Evolutionary conservation across 37 sponge, comb jelly and placozoan genomes (phyloP).

Genomic region (Cladorhizidae sp.): DNA sequence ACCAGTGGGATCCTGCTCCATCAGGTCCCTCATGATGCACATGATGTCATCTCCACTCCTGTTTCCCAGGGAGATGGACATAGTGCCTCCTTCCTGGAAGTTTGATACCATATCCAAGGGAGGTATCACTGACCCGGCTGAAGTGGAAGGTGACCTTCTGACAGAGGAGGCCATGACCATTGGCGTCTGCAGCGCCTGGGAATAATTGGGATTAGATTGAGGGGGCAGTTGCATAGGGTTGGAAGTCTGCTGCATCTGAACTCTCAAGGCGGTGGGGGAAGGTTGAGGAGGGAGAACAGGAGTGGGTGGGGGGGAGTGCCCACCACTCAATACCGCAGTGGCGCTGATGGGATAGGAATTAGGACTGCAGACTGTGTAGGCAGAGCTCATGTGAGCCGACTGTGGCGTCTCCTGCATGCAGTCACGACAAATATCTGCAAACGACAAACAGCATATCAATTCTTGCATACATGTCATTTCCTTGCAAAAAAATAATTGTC

Average conservation of each 20-base stretch:
- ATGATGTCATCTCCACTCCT: constrained; percentile 11
- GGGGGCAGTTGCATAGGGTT: neutral
- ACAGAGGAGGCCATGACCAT: neutral
- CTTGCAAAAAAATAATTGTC: too few relatives aligned
- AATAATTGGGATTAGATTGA: neutral
- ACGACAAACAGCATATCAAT: neutral
- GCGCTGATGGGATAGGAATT: neutral
- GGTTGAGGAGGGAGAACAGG: neutral
- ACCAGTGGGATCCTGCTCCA: neutral
- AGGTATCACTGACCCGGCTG: neutral
- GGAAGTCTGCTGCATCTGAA: neutral
- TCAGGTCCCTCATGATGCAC: constrained; percentile 7
- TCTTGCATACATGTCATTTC: too few relatives aligned
- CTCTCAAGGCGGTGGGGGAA: constrained; percentile 5
- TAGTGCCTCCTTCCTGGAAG: neutral
- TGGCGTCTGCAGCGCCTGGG: neutral
- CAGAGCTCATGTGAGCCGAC: neutral
- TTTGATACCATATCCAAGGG: neutral
- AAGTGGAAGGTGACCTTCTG: neutral
- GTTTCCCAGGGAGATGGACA: too few relatives aligned
- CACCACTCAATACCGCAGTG: neutral
- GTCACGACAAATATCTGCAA: constrained; percentile 32
- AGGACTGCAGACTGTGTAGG: neutral
- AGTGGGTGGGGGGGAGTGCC: constrained; percentile 2
- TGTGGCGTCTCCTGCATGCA: constrained; percentile 24